Conservation (phyloP, 2,888 invertebrate genomes). For the Marasmarcha lunaedactyla region DNA sequence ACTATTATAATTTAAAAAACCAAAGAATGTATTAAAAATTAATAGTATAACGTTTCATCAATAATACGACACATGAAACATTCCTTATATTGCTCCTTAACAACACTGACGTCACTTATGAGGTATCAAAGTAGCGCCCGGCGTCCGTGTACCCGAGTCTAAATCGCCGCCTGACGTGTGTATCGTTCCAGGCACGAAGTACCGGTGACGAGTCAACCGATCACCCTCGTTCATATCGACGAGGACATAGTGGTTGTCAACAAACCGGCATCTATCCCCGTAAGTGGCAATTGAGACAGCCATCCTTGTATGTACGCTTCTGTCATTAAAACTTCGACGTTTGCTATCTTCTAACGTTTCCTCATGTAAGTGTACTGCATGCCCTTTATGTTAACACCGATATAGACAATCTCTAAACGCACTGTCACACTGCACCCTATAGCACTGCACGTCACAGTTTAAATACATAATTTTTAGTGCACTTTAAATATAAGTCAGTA, state of each 20-base stretch:
- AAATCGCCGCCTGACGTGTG: slow-evolving; percentile 52
- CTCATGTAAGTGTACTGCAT: slow-evolving; percentile 24
- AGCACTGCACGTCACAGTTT: too few species aligned
- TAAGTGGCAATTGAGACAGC: slow-evolving; percentile 92
- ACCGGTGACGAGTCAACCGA: slow-evolving; percentile 96
- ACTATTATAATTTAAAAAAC: too few species aligned
- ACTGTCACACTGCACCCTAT: too few species aligned
- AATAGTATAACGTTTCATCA: too few species aligned
- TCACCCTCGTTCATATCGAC: slow-evolving; percentile 97
- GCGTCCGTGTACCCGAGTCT: slow-evolving; percentile 26
- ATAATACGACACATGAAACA: too few species aligned
- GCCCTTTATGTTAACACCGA: slow-evolving; percentile 11
- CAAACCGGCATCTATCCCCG: slow-evolving; percentile 99
- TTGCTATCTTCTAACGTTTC: slow-evolving; percentile 16
- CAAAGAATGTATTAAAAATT: too few species aligned
- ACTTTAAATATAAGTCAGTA: too few species aligned
- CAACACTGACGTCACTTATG: too few species aligned
- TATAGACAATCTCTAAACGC: too few species aligned
- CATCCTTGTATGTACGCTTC: slow-evolving; percentile 80
- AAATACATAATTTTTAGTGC: too few species aligned
- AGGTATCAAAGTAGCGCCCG: too few species aligned
- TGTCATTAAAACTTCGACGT: slow-evolving; percentile 64
- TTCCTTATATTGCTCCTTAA: too few species aligned
- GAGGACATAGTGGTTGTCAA: slow-evolving; percentile 99
- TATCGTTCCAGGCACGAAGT: slow-evolving; percentile 94